Evolutionary conservation across 2,888 invertebrate genomes (phyloP).

Genomic region (Sicus ferrugineus): DNA sequence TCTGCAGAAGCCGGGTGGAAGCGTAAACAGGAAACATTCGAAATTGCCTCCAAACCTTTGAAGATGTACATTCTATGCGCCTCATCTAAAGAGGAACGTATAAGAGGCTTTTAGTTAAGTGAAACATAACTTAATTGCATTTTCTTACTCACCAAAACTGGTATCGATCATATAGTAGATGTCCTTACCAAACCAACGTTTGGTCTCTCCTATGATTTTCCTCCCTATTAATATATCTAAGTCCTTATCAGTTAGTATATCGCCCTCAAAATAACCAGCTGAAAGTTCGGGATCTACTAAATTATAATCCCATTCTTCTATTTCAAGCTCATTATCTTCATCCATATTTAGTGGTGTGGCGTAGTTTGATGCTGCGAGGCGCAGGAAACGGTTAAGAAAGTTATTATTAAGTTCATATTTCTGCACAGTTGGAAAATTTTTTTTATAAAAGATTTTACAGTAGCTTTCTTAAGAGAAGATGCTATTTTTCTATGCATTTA

Average conservation of each 20-base stretch:
- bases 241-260: constrained; percentile 73
- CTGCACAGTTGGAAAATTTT: too few relatives aligned
- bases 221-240: background rate
- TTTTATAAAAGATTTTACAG: too few relatives aligned
- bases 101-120: too few relatives aligned
- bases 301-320: too few relatives aligned
- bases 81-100: constrained; percentile 45
- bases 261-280: constrained; percentile 77
- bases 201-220: constrained; percentile 49
- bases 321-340: too few relatives aligned
- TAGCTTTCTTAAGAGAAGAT: too few relatives aligned
- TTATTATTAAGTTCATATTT: too few relatives aligned
- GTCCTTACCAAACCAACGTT: constrained; percentile 72
- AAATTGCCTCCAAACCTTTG: constrained; percentile 75
- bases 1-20: constrained; percentile 69
- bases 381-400: too few relatives aligned
- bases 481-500: too few relatives aligned
- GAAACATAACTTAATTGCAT: too few relatives aligned
- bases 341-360: too few relatives aligned
- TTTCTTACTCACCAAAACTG: constrained; percentile 47
- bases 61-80: constrained; percentile 69
- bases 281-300: constrained; percentile 75
- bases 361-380: too few relatives aligned
- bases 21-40: constrained; percentile 74
- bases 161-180: constrained; percentile 68